Evolutionary conservation across 1,140 invertebrate species (phyloP).

Genomic region (Chionoecetes opilio): DNA sequence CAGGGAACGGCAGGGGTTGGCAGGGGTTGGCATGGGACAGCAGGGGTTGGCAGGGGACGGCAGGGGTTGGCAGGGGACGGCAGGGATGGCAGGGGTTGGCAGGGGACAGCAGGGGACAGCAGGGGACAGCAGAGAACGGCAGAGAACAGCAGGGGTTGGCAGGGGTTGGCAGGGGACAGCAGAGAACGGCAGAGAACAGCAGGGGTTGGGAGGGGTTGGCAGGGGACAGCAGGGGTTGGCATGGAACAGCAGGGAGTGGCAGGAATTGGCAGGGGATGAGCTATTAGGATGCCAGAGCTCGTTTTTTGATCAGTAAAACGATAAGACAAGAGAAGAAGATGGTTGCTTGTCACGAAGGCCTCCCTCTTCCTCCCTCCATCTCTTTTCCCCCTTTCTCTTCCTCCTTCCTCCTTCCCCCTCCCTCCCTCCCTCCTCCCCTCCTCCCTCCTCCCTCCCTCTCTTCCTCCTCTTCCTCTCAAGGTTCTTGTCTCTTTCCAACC

Average conservation of each 20-base stretch:
- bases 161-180: too few species aligned
- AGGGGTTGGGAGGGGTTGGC: not conserved
- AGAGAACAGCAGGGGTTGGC: too few species aligned
- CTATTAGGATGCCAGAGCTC: not conserved
- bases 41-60: not conserved
- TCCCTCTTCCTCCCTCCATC: conserved; percentile 8
- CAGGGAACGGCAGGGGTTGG: not conserved
- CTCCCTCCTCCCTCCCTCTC: not conserved
- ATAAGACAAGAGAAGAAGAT: conserved; percentile 12
- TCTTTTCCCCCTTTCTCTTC: not conserved
- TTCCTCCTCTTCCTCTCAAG: not conserved
- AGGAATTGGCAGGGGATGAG: not conserved
- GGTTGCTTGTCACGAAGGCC: not conserved
- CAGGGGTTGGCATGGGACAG: not conserved
- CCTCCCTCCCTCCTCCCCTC: not conserved
- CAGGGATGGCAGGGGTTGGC: not conserved
- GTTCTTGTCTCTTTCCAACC: too few species aligned
- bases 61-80: not conserved
- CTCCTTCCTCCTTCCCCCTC: not conserved
- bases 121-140: too few species aligned
- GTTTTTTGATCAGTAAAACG: not conserved
- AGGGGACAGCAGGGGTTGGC: not conserved
- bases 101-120: too few species aligned
- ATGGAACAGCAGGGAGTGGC: not conserved
- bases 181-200: not conserved